phyloP scores from a whole-genome alignment of 2,888 invertebrate species.

The Aphodius sticticus region DNA sequence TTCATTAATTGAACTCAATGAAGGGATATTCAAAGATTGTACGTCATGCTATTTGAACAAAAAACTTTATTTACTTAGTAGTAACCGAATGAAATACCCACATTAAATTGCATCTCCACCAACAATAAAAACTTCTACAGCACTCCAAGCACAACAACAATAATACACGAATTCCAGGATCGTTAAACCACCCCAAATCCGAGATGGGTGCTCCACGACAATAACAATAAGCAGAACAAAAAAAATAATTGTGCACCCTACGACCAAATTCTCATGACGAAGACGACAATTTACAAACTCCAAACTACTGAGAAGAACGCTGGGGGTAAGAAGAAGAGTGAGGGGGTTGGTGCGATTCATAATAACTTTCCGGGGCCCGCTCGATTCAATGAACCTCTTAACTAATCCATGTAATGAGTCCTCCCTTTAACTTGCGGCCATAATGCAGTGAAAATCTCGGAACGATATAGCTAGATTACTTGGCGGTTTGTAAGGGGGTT shows the following conservation, averaged over 20 bases:
- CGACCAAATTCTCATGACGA: background rate
- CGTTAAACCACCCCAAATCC: background rate
- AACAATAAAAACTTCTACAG: too few relatives aligned
- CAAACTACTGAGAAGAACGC: background rate
- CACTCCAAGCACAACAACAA: background rate
- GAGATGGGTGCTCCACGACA: background rate
- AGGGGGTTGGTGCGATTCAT: constrained; percentile 12
- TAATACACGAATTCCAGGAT: background rate
- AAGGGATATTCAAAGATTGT: too few relatives aligned
- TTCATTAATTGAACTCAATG: too few relatives aligned
- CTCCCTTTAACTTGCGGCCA: constrained; percentile 13
- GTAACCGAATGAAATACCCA: too few relatives aligned
- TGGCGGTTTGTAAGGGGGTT: constrained; percentile 52
- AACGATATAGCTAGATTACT: constrained; percentile 56
- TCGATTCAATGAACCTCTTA: constrained; percentile 27
- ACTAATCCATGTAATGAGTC: constrained; percentile 28
- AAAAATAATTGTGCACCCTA: constrained; percentile 1
- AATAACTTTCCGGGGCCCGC: constrained; percentile 15
- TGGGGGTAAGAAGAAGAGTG: background rate
- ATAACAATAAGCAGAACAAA: background rate
- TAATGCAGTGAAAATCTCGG: constrained; percentile 53
- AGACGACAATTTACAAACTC: background rate
- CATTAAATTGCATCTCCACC: too few relatives aligned
- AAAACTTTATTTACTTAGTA: too few relatives aligned
- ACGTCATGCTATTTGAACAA: too few relatives aligned